Conservation (phyloP, 2,113 vertebrate species). For the Crotalus helleri region DNA sequence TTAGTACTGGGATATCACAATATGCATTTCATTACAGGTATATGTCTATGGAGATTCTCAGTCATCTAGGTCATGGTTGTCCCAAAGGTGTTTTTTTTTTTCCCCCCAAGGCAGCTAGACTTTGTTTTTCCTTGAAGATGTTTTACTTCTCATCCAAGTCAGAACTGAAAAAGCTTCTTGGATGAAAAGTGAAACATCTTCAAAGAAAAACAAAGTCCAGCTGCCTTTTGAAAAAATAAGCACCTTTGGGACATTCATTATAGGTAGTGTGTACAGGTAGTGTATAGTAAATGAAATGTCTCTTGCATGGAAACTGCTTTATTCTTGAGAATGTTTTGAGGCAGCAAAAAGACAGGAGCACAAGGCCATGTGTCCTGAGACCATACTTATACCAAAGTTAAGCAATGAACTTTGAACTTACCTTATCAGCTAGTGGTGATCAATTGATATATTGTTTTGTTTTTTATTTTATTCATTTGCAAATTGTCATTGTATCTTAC, state of each 20-base stretch:
- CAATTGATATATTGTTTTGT: slow-evolving; percentile 12
- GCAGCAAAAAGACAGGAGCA: background rate
- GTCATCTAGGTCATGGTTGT: background rate
- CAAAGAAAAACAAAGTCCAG: background rate
- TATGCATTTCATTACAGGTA: background rate
- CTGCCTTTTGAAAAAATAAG: background rate
- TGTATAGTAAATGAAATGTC: slow-evolving; percentile 49
- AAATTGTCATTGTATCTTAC: background rate
- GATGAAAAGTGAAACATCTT: background rate
- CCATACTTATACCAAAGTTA: background rate
- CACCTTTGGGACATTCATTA: background rate
- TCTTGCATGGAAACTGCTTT: slow-evolving; percentile 41
- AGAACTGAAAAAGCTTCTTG: background rate
- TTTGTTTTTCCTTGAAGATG: background rate
- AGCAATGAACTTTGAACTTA: background rate
- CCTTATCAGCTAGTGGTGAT: background rate
- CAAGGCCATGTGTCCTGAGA: slow-evolving; percentile 10
- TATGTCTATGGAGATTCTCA: background rate
- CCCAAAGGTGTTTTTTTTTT: background rate
- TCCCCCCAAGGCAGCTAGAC: background rate
- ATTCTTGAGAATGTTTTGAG: slow-evolving; percentile 40
- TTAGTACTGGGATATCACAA: background rate
- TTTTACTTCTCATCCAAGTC: background rate
- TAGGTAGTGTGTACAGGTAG: background rate
- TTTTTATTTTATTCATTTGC: slow-evolving; percentile 1